A percentile compares a stretch with the other conserved stretches of the same genome.
phyloP scores from a whole-genome alignment of 2,888 invertebrate genomes.

The Ophion obscuratus region DNA sequence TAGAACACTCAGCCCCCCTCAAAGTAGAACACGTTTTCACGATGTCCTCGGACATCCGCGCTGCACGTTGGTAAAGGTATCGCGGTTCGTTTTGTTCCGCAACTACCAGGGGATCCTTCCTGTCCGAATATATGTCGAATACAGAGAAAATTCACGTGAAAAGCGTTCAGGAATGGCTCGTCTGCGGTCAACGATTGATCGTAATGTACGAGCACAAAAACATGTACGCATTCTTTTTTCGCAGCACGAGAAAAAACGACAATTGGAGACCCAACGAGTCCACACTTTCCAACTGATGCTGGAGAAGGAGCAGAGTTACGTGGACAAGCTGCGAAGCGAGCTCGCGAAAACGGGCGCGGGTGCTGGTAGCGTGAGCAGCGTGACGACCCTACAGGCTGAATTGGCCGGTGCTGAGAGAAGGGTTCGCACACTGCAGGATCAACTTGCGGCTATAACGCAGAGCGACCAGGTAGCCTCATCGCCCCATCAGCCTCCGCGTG shows the following conservation, averaged over 20 bases:
- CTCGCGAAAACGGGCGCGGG: constrained; percentile 85
- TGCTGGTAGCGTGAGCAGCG: constrained; percentile 82
- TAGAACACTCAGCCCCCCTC: too few relatives aligned
- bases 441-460: constrained; percentile 83
- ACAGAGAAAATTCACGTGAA: too few relatives aligned
- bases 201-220: background rate
- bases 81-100: background rate
- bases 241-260: constrained; percentile 93
- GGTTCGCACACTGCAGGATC: constrained; percentile 87
- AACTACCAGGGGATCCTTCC: too few relatives aligned
- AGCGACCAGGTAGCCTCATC: constrained; percentile 77
- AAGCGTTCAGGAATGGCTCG: too few relatives aligned
- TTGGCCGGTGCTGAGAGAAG: constrained; percentile 87
- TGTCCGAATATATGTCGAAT: too few relatives aligned
- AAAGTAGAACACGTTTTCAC: too few relatives aligned
- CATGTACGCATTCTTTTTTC: background rate
- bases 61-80: too few relatives aligned
- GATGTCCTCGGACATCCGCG: too few relatives aligned
- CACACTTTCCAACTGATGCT: constrained; percentile 95
- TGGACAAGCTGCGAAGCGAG: constrained; percentile 91
- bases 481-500: constrained; percentile 19
- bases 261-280: constrained; percentile 92
- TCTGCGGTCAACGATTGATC: background rate
- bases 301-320: constrained; percentile 93
- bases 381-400: constrained; percentile 84